Conservation (phyloP, 1,140 invertebrate genomes). For the Nautilus pompilius region DNA sequence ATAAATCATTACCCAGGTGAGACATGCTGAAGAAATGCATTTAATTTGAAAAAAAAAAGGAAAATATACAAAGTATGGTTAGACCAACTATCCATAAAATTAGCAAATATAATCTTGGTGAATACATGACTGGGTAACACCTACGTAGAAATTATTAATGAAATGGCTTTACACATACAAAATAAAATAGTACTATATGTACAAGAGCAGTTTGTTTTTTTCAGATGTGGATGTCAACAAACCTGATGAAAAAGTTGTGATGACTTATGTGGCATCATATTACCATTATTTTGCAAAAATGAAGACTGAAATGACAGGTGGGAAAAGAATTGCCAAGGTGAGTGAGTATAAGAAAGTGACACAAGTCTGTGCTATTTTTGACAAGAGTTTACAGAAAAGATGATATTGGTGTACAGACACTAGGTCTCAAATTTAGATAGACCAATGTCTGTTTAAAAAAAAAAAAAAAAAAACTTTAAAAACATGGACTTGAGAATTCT, state of each 20-base stretch:
- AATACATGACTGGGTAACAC: background rate
- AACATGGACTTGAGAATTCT: too few relatives aligned
- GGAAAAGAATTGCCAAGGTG: slow-evolving; percentile 94
- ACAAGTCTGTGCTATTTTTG: too few relatives aligned
- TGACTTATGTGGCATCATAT: slow-evolving; percentile 99
- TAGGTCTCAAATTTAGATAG: too few relatives aligned
- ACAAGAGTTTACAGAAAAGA: too few relatives aligned
- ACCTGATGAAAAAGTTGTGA: slow-evolving; percentile 97
- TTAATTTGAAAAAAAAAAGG: background rate
- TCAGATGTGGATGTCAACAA: slow-evolving; percentile 91
- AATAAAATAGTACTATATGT: background rate
- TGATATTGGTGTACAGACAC: too few relatives aligned
- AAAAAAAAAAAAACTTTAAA: too few relatives aligned
- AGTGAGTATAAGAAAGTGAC: slow-evolving; percentile 49
- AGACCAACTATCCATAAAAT: background rate
- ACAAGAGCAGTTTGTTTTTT: slow-evolving; percentile 10
- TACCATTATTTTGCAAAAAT: slow-evolving; percentile 99
- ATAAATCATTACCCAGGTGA: too few relatives aligned
- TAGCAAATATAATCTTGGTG: background rate
- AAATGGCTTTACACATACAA: background rate
- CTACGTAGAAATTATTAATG: background rate
- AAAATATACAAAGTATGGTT: background rate
- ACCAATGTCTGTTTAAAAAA: too few relatives aligned
- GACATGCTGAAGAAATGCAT: background rate
- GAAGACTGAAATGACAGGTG: slow-evolving; percentile 98